These are phyloP conservation scores for Pogonophryne albipinna DNA, from an alignment of 2,797 vertebrate species.

Conservation along the genomic window DNA sequence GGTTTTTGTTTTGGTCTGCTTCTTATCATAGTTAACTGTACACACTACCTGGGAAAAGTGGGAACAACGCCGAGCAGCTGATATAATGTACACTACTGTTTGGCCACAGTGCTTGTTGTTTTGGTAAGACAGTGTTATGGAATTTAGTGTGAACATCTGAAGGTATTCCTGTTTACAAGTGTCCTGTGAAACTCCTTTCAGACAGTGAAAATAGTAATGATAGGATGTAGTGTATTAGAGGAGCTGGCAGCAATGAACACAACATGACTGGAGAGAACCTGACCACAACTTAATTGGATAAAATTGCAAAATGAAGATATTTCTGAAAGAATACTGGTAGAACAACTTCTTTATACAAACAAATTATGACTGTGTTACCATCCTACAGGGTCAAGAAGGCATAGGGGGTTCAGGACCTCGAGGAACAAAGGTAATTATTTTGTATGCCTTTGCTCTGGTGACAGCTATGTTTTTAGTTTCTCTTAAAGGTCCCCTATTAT, in stretches of 20 bases:
- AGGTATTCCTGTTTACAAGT: no score
- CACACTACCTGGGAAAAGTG: background rate
- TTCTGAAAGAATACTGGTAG: background rate
- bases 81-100: background rate
- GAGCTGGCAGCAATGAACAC: background rate
- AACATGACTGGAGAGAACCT: no score
- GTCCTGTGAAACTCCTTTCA: background rate
- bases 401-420: constrained; percentile 49
- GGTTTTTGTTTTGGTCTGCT: background rate
- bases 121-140: background rate
- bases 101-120: background rate
- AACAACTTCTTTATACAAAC: constrained; percentile 8
- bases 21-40: constrained; percentile 13
- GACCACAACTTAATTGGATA: background rate
- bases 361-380: constrained; percentile 3
- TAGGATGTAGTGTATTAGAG: background rate
- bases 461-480: no score
- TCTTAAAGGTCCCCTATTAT: no score
- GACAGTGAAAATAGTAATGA: background rate
- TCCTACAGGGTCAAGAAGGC: constrained; percentile 75
- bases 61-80: background rate
- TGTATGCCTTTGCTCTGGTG: background rate
- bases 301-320: background rate
- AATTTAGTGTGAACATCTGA: background rate
- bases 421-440: constrained; percentile 66